Evolutionary conservation across 2,888 invertebrate species (phyloP), one percentile per base, ranked within the genome.

Genomic region (Eristalis intricaria): DNA sequence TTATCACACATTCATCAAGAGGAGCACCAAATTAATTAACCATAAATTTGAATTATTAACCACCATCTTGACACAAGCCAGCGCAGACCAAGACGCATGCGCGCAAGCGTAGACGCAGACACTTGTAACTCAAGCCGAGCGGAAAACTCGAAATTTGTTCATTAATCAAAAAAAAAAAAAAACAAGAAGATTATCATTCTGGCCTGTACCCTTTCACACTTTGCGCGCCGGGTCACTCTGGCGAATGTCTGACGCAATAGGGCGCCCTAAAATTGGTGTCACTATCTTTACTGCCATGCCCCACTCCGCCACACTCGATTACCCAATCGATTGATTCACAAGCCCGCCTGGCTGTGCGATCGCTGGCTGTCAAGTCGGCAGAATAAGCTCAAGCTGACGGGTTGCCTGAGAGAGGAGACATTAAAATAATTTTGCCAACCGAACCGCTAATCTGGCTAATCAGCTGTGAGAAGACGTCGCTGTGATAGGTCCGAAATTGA

Each of bases 211-310:
- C 69, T 69, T 65, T 75, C 64, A 60, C 63, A 68, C 73, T 68
- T 60, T 60, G 64, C 29, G 38, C 63, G 32, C 40, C 19, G 38
- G 40, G 60, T 43, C 61, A 68, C 64, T 26, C 32, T 8, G n/a
- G 60, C 29, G 43, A 63, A 43, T 23, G 64, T 26, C 29, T 86
- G 78, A 32, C 56, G 70, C 43, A 79, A 84, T 65, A 7, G 7
- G n/a, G 5, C 63, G 76, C 79, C 84, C 83, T 78, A 75, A 65
- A 74, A 64, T 65, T 63, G 69, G 64, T 84, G 84, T 84, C 79
- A 79, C 74, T 64, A 43, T 64, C 43, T 40, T n/a, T 15, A 68
- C n/a, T 29, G 13, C 22, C 35, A 13, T 5, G 11, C 50, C 4
- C 56, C 19, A 35, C 60, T 29, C 10, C n/a, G 10, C 5, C 4